Conservation (phyloP, 2,888 invertebrate genomes). For the Leptopilina drosophilae region DNA sequence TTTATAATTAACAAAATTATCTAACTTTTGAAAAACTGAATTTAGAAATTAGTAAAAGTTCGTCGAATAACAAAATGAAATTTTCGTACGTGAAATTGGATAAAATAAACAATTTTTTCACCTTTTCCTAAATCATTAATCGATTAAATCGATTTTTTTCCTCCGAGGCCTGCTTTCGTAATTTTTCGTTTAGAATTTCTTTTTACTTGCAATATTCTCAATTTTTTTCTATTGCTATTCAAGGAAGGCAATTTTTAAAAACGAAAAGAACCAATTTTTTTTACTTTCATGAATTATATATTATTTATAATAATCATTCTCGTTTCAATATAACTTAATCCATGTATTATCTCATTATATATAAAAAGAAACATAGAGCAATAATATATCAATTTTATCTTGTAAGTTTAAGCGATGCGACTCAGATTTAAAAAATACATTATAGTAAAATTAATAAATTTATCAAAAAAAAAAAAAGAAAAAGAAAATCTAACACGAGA, state of each 20-base stretch:
- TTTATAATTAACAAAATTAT: too few species aligned
- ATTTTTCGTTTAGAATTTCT: background rate
- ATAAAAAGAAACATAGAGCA: conserved; percentile 71
- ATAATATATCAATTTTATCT: conserved; percentile 65
- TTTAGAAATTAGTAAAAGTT: too few species aligned
- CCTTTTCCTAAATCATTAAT: too few species aligned
- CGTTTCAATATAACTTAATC: conserved; percentile 68
- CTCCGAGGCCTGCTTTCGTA: too few species aligned
- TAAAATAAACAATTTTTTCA: too few species aligned
- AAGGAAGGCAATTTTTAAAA: conserved; percentile 60
- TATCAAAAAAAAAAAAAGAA: conserved; percentile 21
- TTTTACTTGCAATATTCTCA: background rate
- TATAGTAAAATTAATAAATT: conserved; percentile 48
- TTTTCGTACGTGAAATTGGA: too few species aligned
- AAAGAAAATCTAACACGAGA: conserved; percentile 21
- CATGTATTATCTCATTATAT: conserved; percentile 60
- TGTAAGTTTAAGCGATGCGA: conserved; percentile 65
- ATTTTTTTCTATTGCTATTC: background rate
- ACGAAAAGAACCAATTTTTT: conserved; percentile 63
- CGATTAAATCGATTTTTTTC: too few species aligned
- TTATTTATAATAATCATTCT: conserved; percentile 73
- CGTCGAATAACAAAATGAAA: too few species aligned
- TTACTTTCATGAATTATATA: conserved; percentile 70
- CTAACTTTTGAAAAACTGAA: too few species aligned
- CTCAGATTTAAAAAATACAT: conserved; percentile 51